Conservation (phyloP, 2,797 vertebrate genomes). For the Lepilemur septentrionalis region DNA sequence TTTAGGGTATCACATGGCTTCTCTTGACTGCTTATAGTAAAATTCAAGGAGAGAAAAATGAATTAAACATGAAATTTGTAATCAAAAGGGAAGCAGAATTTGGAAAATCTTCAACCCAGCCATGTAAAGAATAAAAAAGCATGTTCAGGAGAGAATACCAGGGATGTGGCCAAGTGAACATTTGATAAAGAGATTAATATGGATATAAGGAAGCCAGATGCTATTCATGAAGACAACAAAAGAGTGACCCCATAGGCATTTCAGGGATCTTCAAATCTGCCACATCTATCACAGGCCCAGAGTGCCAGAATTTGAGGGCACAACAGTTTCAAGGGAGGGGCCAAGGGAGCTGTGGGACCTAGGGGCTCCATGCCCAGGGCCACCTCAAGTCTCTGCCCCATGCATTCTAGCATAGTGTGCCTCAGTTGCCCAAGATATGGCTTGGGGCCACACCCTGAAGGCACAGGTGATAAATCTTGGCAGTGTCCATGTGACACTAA, state of each 20-base stretch:
- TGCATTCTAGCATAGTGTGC: not conserved
- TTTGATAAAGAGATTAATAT: not conserved
- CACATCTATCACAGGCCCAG: not conserved
- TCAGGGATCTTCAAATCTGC: not conserved
- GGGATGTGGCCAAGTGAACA: not conserved
- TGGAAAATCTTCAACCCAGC: not conserved
- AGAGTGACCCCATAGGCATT: not conserved
- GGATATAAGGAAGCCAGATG: not conserved
- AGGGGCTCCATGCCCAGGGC: not conserved
- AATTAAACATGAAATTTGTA: not conserved
- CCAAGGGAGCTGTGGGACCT: not conserved
- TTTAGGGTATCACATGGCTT: not conserved
- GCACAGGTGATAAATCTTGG: not conserved
- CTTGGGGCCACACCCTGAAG: not conserved
- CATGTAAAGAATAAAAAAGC: not conserved
- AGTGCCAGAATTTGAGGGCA: not conserved
- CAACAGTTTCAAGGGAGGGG: not conserved
- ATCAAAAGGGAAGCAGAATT: not conserved
- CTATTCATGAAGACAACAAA: not conserved
- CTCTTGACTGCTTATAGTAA: not conserved
- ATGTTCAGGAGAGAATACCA: not conserved
- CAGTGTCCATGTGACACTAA: not conserved
- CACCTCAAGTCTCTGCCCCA: not conserved
- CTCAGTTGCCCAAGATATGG: not conserved
- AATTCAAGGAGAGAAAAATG: not conserved